Percentiles rank a stretch among this genome's conserved stretches.
Evolutionary conservation across 2,113 vertebrate genomes (phyloP).

Genomic region (Carassius gibelio): DNA sequence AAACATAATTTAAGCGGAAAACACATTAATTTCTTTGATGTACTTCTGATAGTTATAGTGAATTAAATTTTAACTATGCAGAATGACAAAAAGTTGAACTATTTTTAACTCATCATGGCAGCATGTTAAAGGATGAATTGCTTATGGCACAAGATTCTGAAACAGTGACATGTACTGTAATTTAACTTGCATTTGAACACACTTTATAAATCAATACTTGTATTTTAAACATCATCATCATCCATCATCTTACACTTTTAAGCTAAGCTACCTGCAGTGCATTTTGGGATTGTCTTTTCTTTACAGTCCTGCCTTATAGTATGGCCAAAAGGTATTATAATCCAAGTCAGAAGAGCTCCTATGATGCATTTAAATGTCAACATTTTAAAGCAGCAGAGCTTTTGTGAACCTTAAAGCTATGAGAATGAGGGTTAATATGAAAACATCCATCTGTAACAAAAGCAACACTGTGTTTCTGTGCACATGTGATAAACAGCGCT

Average conservation of each 20-base stretch:
- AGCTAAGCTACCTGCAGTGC: neutral
- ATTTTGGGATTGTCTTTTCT: neutral
- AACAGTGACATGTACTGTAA: neutral
- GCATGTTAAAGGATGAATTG: too few relatives aligned
- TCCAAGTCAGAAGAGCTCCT: neutral
- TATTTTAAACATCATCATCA: neutral
- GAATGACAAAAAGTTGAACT: too few relatives aligned
- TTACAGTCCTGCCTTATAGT: neutral
- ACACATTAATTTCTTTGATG: too few relatives aligned
- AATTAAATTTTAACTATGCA: neutral
- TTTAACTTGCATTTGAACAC: neutral
- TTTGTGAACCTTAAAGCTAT: neutral
- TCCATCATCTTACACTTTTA: neutral
- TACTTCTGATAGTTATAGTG: too few relatives aligned
- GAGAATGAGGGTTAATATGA: constrained; percentile 4
- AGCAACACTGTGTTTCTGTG: neutral
- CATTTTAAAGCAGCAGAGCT: neutral
- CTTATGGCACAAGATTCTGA: neutral
- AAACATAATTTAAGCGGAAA: too few relatives aligned
- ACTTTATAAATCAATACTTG: neutral
- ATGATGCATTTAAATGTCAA: neutral
- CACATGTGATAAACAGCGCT: neutral
- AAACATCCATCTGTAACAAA: neutral
- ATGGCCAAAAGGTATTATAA: neutral
- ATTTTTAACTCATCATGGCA: too few relatives aligned